A percentile compares a stretch with the other conserved stretches of the same genome.
Conservation (phyloP, 2,888 invertebrate species). For the Drosophila borealis region DNA sequence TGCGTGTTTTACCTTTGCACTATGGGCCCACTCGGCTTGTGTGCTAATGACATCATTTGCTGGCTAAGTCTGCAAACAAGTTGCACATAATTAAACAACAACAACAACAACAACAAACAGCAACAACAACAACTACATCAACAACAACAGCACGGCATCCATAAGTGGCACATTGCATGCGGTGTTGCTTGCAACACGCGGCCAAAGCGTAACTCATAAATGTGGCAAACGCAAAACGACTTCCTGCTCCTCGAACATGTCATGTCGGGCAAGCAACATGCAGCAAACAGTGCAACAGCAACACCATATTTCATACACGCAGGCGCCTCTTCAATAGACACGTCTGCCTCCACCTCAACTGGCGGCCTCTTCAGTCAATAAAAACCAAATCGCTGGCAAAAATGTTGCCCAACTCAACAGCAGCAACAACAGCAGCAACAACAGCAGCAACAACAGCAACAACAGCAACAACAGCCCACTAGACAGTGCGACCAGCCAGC, state of each 20-base stretch:
- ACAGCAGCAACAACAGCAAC: conserved; percentile 5
- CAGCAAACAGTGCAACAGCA: conserved; percentile 36
- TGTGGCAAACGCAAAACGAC: conserved; percentile 77
- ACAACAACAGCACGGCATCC: conserved; percentile 18
- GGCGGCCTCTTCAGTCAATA: conserved; percentile 79
- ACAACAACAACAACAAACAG: too few relatives aligned
- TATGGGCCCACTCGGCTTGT: conserved; percentile 28
- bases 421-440: conserved; percentile 31
- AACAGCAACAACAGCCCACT: conserved; percentile 3
- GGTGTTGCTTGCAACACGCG: conserved; percentile 67
- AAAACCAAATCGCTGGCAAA: conserved; percentile 63
- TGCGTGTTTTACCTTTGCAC: conserved; percentile 62
- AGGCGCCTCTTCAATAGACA: conserved; percentile 68
- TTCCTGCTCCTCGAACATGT: conserved; percentile 78
- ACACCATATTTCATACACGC: conserved; percentile 68
- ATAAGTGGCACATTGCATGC: conserved; percentile 68
- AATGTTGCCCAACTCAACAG: conserved; percentile 58
- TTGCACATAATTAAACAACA: conserved; percentile 50
- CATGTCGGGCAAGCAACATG: conserved; percentile 57
- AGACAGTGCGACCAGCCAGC: conserved; percentile 28
- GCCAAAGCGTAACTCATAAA: conserved; percentile 75
- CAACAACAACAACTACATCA: conserved; percentile 21
- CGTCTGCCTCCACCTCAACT: conserved; percentile 36
- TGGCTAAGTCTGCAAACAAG: conserved; percentile 51
- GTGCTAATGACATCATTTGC: conserved; percentile 73